Evolutionary conservation across 2,113 vertebrate genomes (phyloP).

Genomic region (Malurus elegans): DNA sequence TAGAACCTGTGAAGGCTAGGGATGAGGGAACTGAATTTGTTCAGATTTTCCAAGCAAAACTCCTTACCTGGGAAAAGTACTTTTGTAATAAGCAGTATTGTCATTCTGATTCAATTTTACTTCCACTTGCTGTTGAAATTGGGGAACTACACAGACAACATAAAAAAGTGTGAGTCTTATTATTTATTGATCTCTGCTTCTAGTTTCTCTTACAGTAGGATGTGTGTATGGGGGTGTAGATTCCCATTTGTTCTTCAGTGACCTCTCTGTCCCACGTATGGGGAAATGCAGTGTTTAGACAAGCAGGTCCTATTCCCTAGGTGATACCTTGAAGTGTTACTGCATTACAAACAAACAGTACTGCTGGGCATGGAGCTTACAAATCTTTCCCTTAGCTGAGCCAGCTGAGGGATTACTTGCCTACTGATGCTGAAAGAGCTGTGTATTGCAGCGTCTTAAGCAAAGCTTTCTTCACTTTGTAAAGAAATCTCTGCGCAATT

Average conservation of each 20-base stretch:
- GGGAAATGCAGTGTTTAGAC: background rate
- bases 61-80: background rate
- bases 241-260: background rate
- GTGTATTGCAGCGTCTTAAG: background rate
- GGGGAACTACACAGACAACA: accelerated
- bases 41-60: background rate
- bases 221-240: background rate
- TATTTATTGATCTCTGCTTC: background rate
- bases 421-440: conserved; percentile 11
- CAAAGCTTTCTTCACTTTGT: conserved; percentile 1
- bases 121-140: background rate
- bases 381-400: background rate
- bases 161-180: background rate
- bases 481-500: background rate
- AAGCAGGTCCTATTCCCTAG: background rate
- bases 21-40: background rate
- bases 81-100: background rate
- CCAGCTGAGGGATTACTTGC: background rate
- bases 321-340: background rate
- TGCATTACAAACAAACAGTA: background rate
- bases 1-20: background rate
- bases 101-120: background rate
- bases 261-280: background rate
- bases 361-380: background rate
- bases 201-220: background rate